Conservation (phyloP, 2,113 vertebrate genomes). For the Caranx melampygus region DNA sequence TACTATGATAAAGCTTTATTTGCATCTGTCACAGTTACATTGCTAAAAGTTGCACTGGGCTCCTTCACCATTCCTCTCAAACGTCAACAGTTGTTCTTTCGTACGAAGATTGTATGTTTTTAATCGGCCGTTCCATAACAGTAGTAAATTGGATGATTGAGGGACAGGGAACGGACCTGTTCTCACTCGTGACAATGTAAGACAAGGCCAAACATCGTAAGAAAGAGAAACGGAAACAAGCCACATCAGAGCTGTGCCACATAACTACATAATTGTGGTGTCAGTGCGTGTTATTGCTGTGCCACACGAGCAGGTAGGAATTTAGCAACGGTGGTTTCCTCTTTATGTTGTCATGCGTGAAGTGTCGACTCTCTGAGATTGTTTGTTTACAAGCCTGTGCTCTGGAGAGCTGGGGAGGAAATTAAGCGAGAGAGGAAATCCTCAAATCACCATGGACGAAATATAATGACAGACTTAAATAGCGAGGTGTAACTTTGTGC, state of each 20-base stretch:
- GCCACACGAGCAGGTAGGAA: conserved; percentile 40
- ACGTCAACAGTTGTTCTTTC: neutral
- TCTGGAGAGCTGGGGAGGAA: conserved; percentile 27
- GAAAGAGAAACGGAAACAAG: conserved; percentile 1
- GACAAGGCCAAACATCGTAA: neutral
- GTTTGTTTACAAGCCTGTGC: conserved; percentile 35
- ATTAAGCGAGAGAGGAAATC: conserved; percentile 42
- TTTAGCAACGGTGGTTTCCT: conserved; percentile 28
- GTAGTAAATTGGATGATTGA: neutral
- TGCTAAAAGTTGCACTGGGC: neutral
- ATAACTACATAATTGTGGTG: conserved; percentile 35
- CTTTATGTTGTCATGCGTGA: conserved; percentile 42
- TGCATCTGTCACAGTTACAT: neutral
- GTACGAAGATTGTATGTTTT: neutral
- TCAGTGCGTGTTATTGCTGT: conserved; percentile 30
- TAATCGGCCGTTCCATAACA: fast-evolving
- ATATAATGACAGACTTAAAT: conserved; percentile 29
- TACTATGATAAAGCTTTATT: neutral
- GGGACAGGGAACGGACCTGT: neutral
- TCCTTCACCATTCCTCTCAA: too few species aligned
- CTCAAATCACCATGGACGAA: conserved; percentile 31
- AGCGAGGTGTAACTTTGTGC: conserved; percentile 2
- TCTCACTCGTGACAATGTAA: neutral
- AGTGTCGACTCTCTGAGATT: conserved; percentile 12
- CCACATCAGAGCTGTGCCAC: conserved; percentile 13